These are phyloP conservation scores for Anthopleura xanthogrammica DNA, from an alignment of 92 coral and sea anemone species.

Conservation along the genomic window DNA sequence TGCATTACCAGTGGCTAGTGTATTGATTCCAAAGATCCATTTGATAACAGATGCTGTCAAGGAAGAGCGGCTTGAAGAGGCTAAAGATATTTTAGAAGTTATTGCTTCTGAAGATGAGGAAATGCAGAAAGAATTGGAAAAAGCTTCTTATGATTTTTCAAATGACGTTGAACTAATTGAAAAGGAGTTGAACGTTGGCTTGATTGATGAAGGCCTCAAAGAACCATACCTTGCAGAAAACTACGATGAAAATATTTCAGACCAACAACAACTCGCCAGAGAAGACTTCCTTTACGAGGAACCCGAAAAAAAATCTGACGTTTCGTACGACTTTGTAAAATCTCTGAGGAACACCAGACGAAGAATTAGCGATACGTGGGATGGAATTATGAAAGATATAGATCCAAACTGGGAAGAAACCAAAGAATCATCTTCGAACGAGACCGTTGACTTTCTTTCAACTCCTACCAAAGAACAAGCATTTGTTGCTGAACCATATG, in stretches of 20 bases:
- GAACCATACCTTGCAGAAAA: neutral
- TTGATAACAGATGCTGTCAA: constrained; percentile 3
- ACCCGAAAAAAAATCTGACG: neutral
- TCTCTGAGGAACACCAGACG: constrained; percentile 20
- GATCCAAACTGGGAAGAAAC: constrained; percentile 11
- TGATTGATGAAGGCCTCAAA: neutral
- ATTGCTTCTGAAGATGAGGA: constrained; percentile 1
- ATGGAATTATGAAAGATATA: constrained; percentile 24
- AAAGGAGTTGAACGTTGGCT: constrained; percentile 2
- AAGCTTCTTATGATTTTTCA: constrained; percentile 3
- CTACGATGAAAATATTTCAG: neutral
- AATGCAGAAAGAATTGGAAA: constrained; percentile 16
- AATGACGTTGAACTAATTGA: constrained; percentile 23
- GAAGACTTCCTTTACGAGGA: neutral
- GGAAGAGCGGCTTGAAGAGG: neutral
- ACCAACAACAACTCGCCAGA: neutral
- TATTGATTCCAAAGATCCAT: neutral
- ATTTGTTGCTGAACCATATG: neutral
- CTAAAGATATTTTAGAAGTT: neutral
- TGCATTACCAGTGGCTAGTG: neutral
- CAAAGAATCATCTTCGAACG: constrained; percentile 1
- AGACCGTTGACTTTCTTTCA: constrained; percentile 6
- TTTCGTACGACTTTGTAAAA: constrained; percentile 9
- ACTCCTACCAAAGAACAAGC: neutral
- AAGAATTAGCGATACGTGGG: constrained; percentile 24